Conservation (phyloP, 64 coral and sea anemone species). For the Acropora yongei region DNA sequence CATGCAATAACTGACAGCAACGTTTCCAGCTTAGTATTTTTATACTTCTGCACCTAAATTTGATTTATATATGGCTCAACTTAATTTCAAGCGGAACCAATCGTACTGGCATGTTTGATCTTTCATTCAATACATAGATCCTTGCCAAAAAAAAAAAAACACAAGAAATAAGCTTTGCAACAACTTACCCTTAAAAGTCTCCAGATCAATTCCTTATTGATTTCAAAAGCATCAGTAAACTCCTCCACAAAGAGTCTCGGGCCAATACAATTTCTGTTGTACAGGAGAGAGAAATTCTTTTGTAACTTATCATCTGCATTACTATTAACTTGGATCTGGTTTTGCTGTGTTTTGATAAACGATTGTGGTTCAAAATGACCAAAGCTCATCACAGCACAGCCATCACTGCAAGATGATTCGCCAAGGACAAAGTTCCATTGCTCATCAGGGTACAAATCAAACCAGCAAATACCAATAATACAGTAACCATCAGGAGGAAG, state of each 20-base stretch:
- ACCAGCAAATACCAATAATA: conserved; percentile 76
- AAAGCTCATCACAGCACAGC: conserved; percentile 91
- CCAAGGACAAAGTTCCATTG: conserved; percentile 91
- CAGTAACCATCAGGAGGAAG: conserved; percentile 78
- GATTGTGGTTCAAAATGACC: conserved; percentile 79
- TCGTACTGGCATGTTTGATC: too few relatives aligned
- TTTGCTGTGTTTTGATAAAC: conserved; percentile 3
- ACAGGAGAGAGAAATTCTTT: background rate
- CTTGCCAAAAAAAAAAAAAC: background rate
- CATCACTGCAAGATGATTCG: conserved; percentile 74
- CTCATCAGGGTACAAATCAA: conserved; percentile 76
- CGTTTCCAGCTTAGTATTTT: too few relatives aligned
- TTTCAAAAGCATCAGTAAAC: conserved; percentile 35
- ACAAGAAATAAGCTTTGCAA: background rate
- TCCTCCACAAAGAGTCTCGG: background rate
- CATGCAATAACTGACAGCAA: too few relatives aligned
- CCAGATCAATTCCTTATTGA: conserved; percentile 67
- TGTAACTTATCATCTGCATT: background rate
- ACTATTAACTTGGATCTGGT: background rate
- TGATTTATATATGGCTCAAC: too few relatives aligned
- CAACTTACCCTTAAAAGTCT: conserved; percentile 79
- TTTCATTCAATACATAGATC: background rate
- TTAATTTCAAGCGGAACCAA: too few relatives aligned
- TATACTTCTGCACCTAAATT: too few relatives aligned
- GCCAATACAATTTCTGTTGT: background rate